Evolutionary conservation across 2,113 vertebrate genomes (phyloP), one percentile per base, ranked within the genome.

Genomic region (Etheostoma spectabile): DNA sequence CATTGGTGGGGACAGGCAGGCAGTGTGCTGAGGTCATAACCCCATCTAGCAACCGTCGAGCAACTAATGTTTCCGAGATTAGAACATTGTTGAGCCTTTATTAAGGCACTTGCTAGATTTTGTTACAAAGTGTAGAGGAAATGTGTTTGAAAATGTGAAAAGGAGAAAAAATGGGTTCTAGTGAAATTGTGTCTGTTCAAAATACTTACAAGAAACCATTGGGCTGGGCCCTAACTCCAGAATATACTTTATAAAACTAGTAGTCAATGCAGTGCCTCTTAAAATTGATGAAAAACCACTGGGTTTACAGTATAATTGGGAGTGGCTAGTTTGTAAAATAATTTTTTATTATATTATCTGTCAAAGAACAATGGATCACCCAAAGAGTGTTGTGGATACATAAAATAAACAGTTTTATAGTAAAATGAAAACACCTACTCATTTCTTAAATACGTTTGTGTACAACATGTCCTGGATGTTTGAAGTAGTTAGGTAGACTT

Each of bases 331-430:
- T 80, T 89, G 61, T 87, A 61, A 74, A 77, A 69, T 42, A n/a
- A 11, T 42, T 42, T 2, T 42, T 42, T 42, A 42, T 42, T n/a
- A 42, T 42, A 11, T 11, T 42, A n/a, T n/a, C 10, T 42, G 3
- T 42, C 0, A 10, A 11, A 11, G 38, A 42, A 7, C 10, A 42
- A 3, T 42, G 38, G 10, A 42, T 42, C 38, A 42, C 38, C 10
- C 10, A 42, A 42, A 42, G 38, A 42, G 65, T 55, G 16, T 74
- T 74, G 42, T 81, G n/a, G 22, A 74, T 77, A n/a, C 35, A 74
- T 35, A 18, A 62, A n/a, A 85, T 51, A 68, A 85, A 66, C 33
- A n/a, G 16, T 73, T 88, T 80, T 86, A n/a, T 87, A 80, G 68
- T 57, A 79, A 86, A 72, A 72, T 16, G 0, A 30, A 49, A 7